phyloP scores from a whole-genome alignment of 2,888 invertebrate species.

The Drosophila prostipennis region DNA sequence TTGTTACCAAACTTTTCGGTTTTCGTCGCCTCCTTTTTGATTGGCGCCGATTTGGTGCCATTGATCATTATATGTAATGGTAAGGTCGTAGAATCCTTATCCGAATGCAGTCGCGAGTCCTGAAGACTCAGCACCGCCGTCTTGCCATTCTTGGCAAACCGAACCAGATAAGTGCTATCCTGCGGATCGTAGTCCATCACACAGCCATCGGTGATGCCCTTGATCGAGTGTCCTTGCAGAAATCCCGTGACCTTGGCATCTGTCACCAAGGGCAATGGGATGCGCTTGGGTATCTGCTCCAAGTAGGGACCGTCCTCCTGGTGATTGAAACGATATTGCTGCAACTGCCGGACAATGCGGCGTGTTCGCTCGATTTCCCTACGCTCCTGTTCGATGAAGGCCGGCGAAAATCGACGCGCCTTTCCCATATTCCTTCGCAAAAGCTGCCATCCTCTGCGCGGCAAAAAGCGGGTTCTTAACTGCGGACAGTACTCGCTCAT shows the following conservation, averaged over 20 bases:
- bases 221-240: background rate
- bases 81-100: conserved; percentile 20
- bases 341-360: conserved; percentile 45
- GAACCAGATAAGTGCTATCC: conserved; percentile 44
- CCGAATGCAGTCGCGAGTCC: conserved; percentile 36
- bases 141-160: conserved; percentile 32
- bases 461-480: conserved; percentile 37
- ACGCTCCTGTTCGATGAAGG: conserved; percentile 51
- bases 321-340: conserved; percentile 30
- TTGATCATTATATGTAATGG: conserved; percentile 30
- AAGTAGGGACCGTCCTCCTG: conserved; percentile 5
- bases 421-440: conserved; percentile 56
- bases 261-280: conserved; percentile 46
- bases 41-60: background rate
- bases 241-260: conserved; percentile 46
- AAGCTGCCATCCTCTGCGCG: conserved; percentile 55
- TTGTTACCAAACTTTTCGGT: background rate
- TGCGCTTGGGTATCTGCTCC: conserved; percentile 42
- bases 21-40: background rate
- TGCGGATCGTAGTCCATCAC: conserved; percentile 33
- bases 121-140: conserved; percentile 13
- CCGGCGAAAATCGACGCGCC: conserved; percentile 55
- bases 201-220: conserved; percentile 39
- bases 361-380: conserved; percentile 36
- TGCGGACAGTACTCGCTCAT: conserved; percentile 16